These are phyloP conservation scores for Mantis religiosa DNA, from an alignment of 2,888 invertebrate species.

Conservation along the genomic window DNA sequence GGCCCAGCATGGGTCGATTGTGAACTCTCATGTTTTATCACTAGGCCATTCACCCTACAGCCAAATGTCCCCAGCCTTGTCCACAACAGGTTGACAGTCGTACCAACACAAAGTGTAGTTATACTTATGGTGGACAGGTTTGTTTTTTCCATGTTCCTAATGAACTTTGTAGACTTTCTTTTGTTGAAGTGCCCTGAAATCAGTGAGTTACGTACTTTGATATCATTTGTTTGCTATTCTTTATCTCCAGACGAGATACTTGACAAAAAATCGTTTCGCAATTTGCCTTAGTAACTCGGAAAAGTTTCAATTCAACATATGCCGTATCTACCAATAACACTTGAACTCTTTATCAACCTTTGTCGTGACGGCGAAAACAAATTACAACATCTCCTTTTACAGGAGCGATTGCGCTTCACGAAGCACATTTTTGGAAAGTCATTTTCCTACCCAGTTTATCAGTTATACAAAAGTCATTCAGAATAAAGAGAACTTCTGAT, in stretches of 20 bases:
- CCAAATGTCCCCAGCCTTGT: background rate
- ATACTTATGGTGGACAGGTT: too few species aligned
- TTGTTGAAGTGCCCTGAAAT: too few species aligned
- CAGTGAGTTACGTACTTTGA: too few species aligned
- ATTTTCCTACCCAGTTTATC: too few species aligned
- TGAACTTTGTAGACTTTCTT: too few species aligned
- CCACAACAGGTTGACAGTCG: background rate
- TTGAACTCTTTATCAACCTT: background rate
- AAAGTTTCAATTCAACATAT: background rate
- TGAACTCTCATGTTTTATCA: background rate
- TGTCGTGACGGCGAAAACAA: background rate
- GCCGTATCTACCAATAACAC: background rate
- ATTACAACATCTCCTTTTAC: background rate
- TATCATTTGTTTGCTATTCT: background rate
- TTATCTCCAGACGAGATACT: background rate
- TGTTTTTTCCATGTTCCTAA: too few species aligned
- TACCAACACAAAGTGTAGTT: too few species aligned
- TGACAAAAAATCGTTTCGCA: background rate
- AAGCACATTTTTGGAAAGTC: too few species aligned
- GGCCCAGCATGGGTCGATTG: background rate
- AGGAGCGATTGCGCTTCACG: too few species aligned
- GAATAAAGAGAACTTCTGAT: too few species aligned
- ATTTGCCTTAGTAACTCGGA: background rate
- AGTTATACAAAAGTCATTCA: too few species aligned
- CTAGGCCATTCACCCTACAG: background rate